Evolutionary conservation across 2,797 vertebrate species (phyloP).

Genomic region (Philypnodon macrostomus): DNA sequence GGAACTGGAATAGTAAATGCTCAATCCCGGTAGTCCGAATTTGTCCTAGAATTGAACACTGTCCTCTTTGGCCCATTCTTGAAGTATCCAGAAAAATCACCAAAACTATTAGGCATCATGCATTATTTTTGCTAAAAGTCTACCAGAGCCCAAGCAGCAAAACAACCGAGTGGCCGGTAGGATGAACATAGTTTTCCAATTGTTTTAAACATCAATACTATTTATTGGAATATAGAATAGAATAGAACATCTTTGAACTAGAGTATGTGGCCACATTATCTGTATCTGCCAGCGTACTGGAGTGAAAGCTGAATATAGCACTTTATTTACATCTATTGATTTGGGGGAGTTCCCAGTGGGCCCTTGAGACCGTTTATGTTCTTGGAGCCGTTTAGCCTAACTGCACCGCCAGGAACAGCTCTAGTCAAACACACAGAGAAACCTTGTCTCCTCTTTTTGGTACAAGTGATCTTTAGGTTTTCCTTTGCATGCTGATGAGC

Average conservation of each 20-base stretch:
- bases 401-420: slow-evolving; percentile 18
- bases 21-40: too few species aligned
- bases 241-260: background rate
- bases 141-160: too few species aligned
- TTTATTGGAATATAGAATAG: too few species aligned
- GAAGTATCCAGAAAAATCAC: too few species aligned
- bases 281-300: slow-evolving; percentile 5
- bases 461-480: slow-evolving; percentile 9
- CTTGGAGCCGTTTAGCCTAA: slow-evolving; percentile 25
- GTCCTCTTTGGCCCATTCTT: too few species aligned
- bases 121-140: too few species aligned
- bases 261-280: background rate
- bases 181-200: too few species aligned
- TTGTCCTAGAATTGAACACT: too few species aligned
- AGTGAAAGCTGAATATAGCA: slow-evolving; percentile 3
- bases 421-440: slow-evolving; percentile 7
- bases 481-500: slow-evolving; percentile 22
- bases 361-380: slow-evolving; percentile 25
- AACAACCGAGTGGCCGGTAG: too few species aligned
- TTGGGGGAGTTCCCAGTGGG: slow-evolving; percentile 16
- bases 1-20: too few species aligned
- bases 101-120: too few species aligned
- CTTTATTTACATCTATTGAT: slow-evolving; percentile 29
- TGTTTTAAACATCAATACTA: too few species aligned
- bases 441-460: slow-evolving; percentile 8